Evolutionary conservation across 2,113 vertebrate species (phyloP), one percentile per base, ranked within the genome.

Genomic region (Malaclemys terrapin): DNA sequence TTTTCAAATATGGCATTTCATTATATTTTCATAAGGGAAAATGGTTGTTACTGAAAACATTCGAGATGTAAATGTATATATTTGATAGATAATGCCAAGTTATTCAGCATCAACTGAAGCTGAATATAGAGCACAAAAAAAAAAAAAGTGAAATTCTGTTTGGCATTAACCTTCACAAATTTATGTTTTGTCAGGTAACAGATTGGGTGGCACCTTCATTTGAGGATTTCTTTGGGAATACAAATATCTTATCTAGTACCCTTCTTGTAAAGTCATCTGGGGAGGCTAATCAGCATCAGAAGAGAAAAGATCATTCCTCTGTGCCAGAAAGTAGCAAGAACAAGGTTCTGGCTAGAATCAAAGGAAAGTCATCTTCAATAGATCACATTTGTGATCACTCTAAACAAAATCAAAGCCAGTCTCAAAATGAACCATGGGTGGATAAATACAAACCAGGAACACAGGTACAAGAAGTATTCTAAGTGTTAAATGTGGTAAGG

Each of bases 381-480:
- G 96, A 98, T 49, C 87, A 91, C n/a, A 95, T 89, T 49, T 53
- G 52, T 54, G 84, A 84, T 87, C 52, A 57, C 49, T 69, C 89
- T 81, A 97, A 93, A 56, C 95, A 96, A 76, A 87, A 88, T 2
- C 69, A 52, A 8, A 89, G 56, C 52, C 88, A 91, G 1, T 86
- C 97, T 89, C 98, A 97, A 72, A 97, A 98, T 94, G 98, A 99
- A 76, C 97, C 99, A 0, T 99, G 99, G 99, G 99, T 99, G 96
- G 99, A 99, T 93, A 98, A 98, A 94, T 97, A 99, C 95, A 95
- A 94, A 9, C 99, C 99, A 4, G 86, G 96, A 86, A 98, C 97
- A 82, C 99, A 99, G 99, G 99, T 99, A 96, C 2, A 96, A 49
- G 22, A 31, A 11, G 52, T 50, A 2, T 10, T 62, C 8, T 2